Evolutionary conservation across 2,797 vertebrate genomes (phyloP), one percentile per base, ranked within the genome.

Genomic region (Antennarius maculatus): DNA sequence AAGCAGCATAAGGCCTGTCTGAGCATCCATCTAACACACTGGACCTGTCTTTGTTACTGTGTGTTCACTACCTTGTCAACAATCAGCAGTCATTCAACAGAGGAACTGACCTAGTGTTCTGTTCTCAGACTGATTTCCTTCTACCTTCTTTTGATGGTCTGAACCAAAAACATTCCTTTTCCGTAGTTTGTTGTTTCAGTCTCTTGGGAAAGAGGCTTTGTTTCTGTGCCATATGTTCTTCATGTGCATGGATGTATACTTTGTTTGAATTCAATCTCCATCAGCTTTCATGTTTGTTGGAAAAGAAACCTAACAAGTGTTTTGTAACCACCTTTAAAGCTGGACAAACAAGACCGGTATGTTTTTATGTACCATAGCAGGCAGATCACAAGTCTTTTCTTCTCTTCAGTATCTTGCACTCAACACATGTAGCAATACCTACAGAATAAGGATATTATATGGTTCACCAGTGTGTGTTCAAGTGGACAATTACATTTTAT

Each of bases 341-440:
- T 83, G 86, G 70, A 87, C 76, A 88, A 87, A 90, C 80, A 90
- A 92, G 81, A 88, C 87, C 91, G 89, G 86, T 92, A 86, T 91
- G 79, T 91, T 88, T 87, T 52, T 69, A 77, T 81, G 76, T 75
- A 69, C 66, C 91, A 76, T 90, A 91, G 87, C 86, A 86, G 82
- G 84, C 87, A 65, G 93, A 94, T 95, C 92, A 92, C 91, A 91
- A 65, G 89, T 93, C 49, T 90, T 93, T 89, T 92, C 83, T 92
- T 94, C 89, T 94, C 88, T 94, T 88, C 88, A 94, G 80, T 95
- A 94, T 91, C 91, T 96, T 96, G 93, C 93, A 95, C 94, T 95
- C 92, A 80, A 94, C 93, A 95, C 92, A 94, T 94, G 92, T 96
- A 96, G 95, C 95, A 96, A 97, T 97, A 97, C 91, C 89, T 93